Conservation (phyloP, 2,113 vertebrate genomes). For the Geococcyx californianus region DNA sequence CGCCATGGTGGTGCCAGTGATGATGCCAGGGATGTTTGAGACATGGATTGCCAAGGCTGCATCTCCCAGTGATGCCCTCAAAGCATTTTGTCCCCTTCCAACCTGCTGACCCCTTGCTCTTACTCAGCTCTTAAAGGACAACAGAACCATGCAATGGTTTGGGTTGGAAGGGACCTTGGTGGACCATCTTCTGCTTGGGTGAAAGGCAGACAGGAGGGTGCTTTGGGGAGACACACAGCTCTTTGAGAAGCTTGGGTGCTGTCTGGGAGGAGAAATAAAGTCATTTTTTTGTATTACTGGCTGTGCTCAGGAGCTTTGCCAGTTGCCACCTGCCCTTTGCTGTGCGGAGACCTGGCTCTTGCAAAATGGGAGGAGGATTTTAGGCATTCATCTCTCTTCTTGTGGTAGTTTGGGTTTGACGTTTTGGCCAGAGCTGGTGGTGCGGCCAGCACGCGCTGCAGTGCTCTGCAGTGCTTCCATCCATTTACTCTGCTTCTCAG, state of each 20-base stretch:
- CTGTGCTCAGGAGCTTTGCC: fast-evolving
- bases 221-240: neutral
- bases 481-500: neutral
- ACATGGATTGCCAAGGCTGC: neutral
- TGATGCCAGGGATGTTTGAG: neutral
- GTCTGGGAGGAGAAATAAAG: neutral
- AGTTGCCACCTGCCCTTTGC: fast-evolving
- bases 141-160: neutral
- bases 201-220: neutral
- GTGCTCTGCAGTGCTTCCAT: neutral
- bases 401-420: neutral
- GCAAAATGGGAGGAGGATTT: neutral
- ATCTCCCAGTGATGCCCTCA: neutral
- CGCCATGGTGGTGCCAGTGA: neutral
- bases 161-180: neutral
- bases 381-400: neutral
- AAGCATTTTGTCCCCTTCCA: neutral
- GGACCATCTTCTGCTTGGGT: neutral
- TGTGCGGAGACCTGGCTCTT: neutral
- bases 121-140: neutral
- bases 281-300: fast-evolving
- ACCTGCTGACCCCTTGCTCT: neutral
- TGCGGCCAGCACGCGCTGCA: fast-evolving
- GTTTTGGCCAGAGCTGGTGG: neutral
- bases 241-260: neutral